Percentiles rank a stretch among this genome's conserved stretches.
Evolutionary conservation across 2,797 vertebrate species (phyloP).

Genomic region (Cirrhinus molitorella): DNA sequence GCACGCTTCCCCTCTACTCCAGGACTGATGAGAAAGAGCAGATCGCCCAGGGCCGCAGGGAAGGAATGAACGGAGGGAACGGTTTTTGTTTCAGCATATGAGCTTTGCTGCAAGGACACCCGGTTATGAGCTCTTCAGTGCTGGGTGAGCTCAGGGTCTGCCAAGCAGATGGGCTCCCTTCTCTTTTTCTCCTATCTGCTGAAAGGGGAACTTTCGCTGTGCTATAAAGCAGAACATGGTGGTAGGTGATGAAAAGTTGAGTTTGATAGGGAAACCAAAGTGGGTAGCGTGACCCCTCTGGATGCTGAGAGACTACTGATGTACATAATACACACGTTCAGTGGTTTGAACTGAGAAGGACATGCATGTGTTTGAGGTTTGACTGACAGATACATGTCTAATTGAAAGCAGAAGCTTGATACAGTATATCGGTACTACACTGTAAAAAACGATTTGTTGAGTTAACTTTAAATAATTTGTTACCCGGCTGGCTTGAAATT

Average conservation of each 20-base stretch:
- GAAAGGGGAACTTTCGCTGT: slow-evolving; percentile 15
- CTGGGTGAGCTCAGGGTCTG: slow-evolving; percentile 50
- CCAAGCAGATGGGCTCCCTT: slow-evolving; percentile 66
- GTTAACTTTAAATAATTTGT: no score
- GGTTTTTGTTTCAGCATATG: slow-evolving; percentile 64
- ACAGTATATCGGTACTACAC: not conserved
- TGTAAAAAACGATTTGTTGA: no score
- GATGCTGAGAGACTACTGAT: slow-evolving; percentile 24
- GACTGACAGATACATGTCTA: not conserved
- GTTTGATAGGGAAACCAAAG: slow-evolving; percentile 46
- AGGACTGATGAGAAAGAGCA: slow-evolving; percentile 66
- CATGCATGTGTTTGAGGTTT: not conserved
- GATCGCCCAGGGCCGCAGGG: slow-evolving; percentile 43
- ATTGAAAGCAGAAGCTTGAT: not conserved
- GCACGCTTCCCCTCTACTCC: slow-evolving; percentile 52
- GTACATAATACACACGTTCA: slow-evolving; percentile 15
- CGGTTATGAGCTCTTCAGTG: slow-evolving; percentile 58
- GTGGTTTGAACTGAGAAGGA: not conserved
- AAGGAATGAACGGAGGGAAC: slow-evolving; percentile 57
- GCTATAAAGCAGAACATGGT: slow-evolving; percentile 40
- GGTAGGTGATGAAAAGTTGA: slow-evolving; percentile 44
- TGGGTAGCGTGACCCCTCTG: slow-evolving; percentile 21
- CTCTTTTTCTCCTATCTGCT: slow-evolving; percentile 28
- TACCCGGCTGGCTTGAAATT: no score
- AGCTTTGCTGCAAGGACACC: slow-evolving; percentile 60